phyloP scores from a whole-genome alignment of 2,888 invertebrate genomes.

The Diadromus collaris region DNA sequence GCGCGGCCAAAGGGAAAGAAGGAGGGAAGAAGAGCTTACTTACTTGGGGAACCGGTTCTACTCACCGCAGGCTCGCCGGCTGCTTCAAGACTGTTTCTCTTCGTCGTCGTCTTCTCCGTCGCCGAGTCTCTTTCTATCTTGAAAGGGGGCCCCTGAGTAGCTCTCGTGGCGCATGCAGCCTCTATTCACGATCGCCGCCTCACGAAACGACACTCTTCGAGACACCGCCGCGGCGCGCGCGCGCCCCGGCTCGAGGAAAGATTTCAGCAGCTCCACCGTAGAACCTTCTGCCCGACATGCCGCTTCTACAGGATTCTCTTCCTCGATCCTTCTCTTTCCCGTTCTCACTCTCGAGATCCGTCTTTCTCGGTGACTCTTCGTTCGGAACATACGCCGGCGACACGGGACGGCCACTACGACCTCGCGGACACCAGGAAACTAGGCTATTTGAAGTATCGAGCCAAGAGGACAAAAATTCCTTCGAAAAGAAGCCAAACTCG shows the following conservation, averaged over 20 bases:
- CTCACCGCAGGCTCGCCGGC: conserved; percentile 67
- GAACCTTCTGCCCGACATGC: conserved; percentile 49
- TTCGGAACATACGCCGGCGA: conserved; percentile 22
- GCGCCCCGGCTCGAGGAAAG: conserved; percentile 42
- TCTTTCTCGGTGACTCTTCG: conserved; percentile 21
- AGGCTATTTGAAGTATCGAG: conserved; percentile 20
- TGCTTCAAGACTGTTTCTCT: conserved; percentile 53
- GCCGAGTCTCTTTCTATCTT: conserved; percentile 43
- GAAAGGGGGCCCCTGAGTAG: conserved; percentile 27
- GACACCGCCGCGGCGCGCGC: conserved; percentile 34
- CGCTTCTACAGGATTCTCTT: conserved; percentile 31
- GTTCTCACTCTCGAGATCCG: background rate
- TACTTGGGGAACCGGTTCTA: conserved; percentile 76
- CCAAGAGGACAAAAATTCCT: background rate
- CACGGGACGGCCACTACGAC: conserved; percentile 4
- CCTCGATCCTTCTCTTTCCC: conserved; percentile 8
- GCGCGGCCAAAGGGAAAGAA: conserved; percentile 44
- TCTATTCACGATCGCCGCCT: conserved; percentile 56
- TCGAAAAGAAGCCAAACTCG: conserved; percentile 1
- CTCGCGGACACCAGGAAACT: conserved; percentile 25
- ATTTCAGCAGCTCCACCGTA: conserved; percentile 46
- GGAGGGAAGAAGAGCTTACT: conserved; percentile 62
- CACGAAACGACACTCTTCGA: conserved; percentile 55
- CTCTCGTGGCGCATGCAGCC: conserved; percentile 53
- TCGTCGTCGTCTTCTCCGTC: conserved; percentile 39